Conservation (phyloP, 2,113 vertebrate species). For the Callospermophilus lateralis region DNA sequence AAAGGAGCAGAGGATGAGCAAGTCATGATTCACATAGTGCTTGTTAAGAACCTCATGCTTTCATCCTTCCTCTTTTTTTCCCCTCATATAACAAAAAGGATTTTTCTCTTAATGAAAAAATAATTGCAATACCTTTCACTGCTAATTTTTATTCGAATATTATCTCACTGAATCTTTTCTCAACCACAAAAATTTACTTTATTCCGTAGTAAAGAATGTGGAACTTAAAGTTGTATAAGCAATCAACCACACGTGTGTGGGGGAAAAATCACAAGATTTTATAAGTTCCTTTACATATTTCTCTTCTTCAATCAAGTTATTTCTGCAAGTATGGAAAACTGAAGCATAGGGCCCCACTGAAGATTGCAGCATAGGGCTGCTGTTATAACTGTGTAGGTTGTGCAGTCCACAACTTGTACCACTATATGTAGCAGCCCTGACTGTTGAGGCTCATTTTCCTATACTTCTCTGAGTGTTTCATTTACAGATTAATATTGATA, state of each 20-base stretch:
- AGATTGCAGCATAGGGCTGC: neutral
- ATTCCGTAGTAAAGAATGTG: neutral
- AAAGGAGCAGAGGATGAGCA: neutral
- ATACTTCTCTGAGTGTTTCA: neutral
- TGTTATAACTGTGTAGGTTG: neutral
- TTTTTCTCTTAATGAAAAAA: constrained; percentile 47
- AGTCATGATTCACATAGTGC: neutral
- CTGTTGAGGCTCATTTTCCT: neutral
- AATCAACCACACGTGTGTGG: neutral
- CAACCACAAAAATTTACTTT: neutral
- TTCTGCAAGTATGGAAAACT: neutral
- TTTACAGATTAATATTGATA: constrained; percentile 19
- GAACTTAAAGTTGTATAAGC: constrained; percentile 27
- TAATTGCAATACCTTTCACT: constrained; percentile 33
- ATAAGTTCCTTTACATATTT: neutral
- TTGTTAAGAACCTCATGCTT: constrained; percentile 13
- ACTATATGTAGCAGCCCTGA: neutral
- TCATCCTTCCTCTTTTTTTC: neutral
- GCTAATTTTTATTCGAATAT: constrained; percentile 58
- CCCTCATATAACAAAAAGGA: neutral
- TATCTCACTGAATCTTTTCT: constrained; percentile 30
- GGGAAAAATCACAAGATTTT: neutral
- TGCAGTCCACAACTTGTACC: neutral
- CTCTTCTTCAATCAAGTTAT: neutral
- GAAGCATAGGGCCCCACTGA: neutral